Evolutionary conservation across 2,797 vertebrate genomes (phyloP), one percentile per base, ranked within the genome.

Genomic region (Myotis myotis): DNA sequence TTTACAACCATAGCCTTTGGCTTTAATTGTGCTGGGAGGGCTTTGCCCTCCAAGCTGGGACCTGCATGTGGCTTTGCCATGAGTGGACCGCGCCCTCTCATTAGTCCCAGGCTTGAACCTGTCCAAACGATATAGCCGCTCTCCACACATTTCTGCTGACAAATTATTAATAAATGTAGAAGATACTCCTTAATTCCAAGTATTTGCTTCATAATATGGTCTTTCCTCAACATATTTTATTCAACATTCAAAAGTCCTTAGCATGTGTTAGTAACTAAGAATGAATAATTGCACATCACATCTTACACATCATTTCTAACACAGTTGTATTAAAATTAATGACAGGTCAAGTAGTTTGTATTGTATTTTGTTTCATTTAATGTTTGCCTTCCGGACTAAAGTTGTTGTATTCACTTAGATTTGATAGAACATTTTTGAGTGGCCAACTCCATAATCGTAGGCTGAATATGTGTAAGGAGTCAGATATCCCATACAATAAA

Each of bases 301-400:
- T 0, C n/a, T 86, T 94, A 36, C 7, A 41, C 6, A 57, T 89
- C 9, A 47, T 80, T 86, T 71, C 19, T 94, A 81, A 81, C 84
- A 28, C 5, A 72, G 15, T 94, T 86, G 78, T 87, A 89, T 93
- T 94, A 83, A 91, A 71, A 80, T 78, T 91, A 95, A 55, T 57
- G 20, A 28, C 0, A 71, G 20, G 80, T 93, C 3, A 74, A 85
- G 10, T 92, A 62, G 20, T 84, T 90, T 85, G 38, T 23, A 49
- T 82, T 93, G 30, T 84, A 22, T 62, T 83, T 89, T 78, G 60
- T 89, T 75, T 84, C 33, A 80, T 71, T 96, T 71, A 90, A 36
- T 84, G 12, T 94, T 71, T 93, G 5, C 30, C 47, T 93, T 47
- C 66, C 78, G 3, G 15, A 60, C 23, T 33, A 36, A 94, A 80